Percentiles rank a stretch among this genome's conserved stretches.
Evolutionary conservation across 2,113 vertebrate genomes (phyloP).

Genomic region (Sebastes schlegelii): DNA sequence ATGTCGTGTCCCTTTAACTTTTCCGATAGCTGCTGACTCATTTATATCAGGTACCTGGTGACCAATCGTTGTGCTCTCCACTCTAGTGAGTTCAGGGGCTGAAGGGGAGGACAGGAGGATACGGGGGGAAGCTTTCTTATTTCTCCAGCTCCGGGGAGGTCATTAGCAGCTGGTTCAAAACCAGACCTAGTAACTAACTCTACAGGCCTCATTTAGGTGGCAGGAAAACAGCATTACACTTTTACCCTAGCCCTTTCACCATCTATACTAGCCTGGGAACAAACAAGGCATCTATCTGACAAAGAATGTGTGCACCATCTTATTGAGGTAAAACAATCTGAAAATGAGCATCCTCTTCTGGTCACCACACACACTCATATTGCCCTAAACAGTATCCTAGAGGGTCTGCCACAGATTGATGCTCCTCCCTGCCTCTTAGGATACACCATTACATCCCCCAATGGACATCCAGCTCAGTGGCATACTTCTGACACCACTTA

Average conservation of each 20-base stretch:
- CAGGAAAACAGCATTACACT: slow-evolving; percentile 9
- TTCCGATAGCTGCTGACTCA: neutral
- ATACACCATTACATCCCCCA: slow-evolving; percentile 6
- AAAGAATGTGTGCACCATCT: neutral
- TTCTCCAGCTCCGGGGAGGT: slow-evolving; percentile 66
- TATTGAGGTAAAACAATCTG: slow-evolving; percentile 7
- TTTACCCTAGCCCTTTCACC: slow-evolving; percentile 13
- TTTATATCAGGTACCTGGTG: slow-evolving; percentile 8
- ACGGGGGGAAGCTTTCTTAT: neutral
- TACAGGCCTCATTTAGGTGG: slow-evolving; percentile 48
- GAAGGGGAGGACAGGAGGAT: neutral
- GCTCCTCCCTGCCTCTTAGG: slow-evolving; percentile 30
- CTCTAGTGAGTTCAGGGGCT: slow-evolving; percentile 1
- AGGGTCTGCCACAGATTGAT: slow-evolving; percentile 4
- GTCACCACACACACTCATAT: neutral
- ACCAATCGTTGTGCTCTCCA: slow-evolving; percentile 17
- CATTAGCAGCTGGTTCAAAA: slow-evolving; percentile 57
- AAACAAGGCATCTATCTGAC: slow-evolving; percentile 8
- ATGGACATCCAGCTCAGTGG: slow-evolving; percentile 18
- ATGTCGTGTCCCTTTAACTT: slow-evolving; percentile 7
- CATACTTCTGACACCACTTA: slow-evolving; percentile 55
- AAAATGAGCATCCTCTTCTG: slow-evolving; percentile 6
- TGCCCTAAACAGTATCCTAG: neutral
- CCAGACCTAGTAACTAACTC: slow-evolving; percentile 26
- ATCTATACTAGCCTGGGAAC: slow-evolving; percentile 1